Evolutionary conservation across 2,888 invertebrate genomes (phyloP).

Genomic region (Cinara cedri): DNA sequence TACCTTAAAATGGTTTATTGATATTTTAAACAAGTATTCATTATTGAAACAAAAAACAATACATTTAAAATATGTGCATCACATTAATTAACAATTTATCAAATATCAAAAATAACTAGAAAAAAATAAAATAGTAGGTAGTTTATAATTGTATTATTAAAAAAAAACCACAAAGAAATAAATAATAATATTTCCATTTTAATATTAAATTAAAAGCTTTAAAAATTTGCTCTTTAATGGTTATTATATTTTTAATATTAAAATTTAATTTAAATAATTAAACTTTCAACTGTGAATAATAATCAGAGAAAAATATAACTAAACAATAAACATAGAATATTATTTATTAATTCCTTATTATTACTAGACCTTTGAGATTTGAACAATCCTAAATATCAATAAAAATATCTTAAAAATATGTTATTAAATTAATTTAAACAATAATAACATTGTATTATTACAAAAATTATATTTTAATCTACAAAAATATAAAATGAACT

Average conservation of each 20-base stretch:
- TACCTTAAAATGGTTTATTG: background rate
- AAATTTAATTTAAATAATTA: background rate
- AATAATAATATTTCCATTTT: too few species aligned
- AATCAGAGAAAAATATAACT: background rate
- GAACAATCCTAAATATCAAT: constrained; percentile 12
- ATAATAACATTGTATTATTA: background rate
- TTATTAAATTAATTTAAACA: constrained; percentile 27
- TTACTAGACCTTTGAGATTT: background rate
- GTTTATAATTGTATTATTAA: background rate
- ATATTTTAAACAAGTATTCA: background rate
- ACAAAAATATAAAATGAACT: constrained; percentile 65
- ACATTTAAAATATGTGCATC: too few species aligned
- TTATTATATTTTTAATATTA: background rate
- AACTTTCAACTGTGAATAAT: too few species aligned
- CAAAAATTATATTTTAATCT: too few species aligned
- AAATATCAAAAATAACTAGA: background rate
- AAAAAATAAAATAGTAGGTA: too few species aligned
- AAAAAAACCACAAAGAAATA: too few species aligned
- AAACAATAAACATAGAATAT: too few species aligned
- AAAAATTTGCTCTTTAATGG: background rate
- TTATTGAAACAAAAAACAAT: background rate
- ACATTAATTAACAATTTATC: background rate
- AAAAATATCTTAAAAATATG: constrained; percentile 14
- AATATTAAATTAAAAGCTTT: too few species aligned
- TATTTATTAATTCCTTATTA: too few species aligned